These are phyloP conservation scores for Myopa tessellatipennis DNA, from an alignment of 2,888 invertebrate genomes.

Conservation along the genomic window DNA sequence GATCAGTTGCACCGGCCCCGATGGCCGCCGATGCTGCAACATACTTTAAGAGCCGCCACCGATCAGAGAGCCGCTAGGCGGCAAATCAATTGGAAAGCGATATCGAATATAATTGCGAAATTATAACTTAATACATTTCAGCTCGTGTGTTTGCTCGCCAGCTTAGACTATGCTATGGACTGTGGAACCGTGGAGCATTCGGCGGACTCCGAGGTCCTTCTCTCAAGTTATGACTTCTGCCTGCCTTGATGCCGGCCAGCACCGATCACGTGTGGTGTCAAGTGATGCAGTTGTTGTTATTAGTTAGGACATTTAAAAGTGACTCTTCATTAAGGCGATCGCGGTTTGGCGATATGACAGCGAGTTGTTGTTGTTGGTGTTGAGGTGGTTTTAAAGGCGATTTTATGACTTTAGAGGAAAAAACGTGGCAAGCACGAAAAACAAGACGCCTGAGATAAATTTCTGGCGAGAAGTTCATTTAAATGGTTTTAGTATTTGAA, in stretches of 20 bases:
- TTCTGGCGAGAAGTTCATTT: too few relatives aligned
- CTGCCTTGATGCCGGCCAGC: background rate
- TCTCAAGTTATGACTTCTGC: constrained; percentile 20
- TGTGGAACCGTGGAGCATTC: too few relatives aligned
- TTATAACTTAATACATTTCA: constrained; percentile 44
- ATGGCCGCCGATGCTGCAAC: background rate
- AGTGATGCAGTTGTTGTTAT: constrained; percentile 11
- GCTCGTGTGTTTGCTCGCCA: background rate
- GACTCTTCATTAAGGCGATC: constrained; percentile 24
- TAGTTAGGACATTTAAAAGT: constrained; percentile 19
- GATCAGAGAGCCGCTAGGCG: background rate
- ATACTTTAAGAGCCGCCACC: background rate
- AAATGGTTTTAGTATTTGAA: too few relatives aligned
- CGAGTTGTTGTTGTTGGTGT: background rate
- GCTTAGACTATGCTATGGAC: background rate
- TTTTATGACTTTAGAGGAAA: background rate
- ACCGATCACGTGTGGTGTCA: constrained; percentile 22
- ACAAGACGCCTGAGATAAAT: too few relatives aligned
- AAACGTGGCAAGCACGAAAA: too few relatives aligned
- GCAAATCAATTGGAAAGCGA: constrained; percentile 47
- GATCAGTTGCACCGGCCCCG: background rate
- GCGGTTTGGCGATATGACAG: background rate
- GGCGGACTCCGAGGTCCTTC: too few relatives aligned
- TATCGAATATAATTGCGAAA: constrained; percentile 45
- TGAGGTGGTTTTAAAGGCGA: constrained; percentile 13